A percentile compares a stretch with the other conserved stretches of the same genome.
Conservation (phyloP, 2,888 invertebrate species). For the Andrena trimmerana region DNA sequence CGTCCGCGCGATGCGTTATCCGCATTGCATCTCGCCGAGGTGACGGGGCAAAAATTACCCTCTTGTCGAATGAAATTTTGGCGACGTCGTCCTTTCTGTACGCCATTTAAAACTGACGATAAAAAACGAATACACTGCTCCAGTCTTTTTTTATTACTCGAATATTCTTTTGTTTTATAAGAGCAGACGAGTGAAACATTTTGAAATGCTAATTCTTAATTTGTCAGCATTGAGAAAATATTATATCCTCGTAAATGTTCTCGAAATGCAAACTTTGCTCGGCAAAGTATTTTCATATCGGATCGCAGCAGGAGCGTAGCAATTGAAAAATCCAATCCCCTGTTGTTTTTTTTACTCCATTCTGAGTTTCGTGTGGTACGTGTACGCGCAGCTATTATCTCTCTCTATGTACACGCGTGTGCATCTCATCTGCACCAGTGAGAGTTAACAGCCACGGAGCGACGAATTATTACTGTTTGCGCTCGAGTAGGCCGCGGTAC, state of each 20-base stretch:
- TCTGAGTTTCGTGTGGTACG: not conserved
- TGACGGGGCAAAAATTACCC: slow-evolving; percentile 20
- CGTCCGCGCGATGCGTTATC: slow-evolving; percentile 15
- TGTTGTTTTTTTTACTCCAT: not conserved
- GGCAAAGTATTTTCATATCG: too few species aligned
- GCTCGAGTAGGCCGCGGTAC: slow-evolving; percentile 29
- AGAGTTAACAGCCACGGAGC: slow-evolving; percentile 34
- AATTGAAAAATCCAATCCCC: too few species aligned
- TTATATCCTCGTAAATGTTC: too few species aligned
- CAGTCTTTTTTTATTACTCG: too few species aligned
- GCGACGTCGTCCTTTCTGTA: not conserved
- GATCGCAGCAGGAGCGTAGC: too few species aligned
- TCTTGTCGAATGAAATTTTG: slow-evolving; percentile 1
- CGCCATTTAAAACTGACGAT: not conserved
- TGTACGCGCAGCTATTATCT: not conserved
- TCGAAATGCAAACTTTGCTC: too few species aligned
- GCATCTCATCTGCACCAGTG: not conserved
- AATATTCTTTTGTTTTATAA: too few species aligned
- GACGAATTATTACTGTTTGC: slow-evolving; percentile 55
- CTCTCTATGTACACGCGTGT: not conserved
- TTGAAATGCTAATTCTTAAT: too few species aligned
- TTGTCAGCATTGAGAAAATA: too few species aligned
- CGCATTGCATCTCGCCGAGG: slow-evolving; percentile 26
- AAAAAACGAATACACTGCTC: not conserved
- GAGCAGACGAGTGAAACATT: too few species aligned